Evolutionary conservation across 53 echinoderm and acorn worm genomes (phyloP).

Genomic region (Holothuria leucospilota): DNA sequence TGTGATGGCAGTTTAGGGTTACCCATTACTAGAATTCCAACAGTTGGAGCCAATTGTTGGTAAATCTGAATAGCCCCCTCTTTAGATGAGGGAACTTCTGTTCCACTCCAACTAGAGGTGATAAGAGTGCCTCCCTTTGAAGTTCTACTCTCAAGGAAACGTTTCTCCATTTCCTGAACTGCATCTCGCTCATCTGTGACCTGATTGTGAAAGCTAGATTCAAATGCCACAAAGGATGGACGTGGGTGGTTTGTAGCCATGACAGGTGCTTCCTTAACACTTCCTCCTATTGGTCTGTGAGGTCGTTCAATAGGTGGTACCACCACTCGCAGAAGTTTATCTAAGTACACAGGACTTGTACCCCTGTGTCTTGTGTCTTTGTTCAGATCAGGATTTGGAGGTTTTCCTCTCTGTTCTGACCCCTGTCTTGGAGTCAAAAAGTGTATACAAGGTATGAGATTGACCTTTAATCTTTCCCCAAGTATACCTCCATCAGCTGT

Average conservation of each 20-base stretch:
- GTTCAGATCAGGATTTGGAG: background rate
- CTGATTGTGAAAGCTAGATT: conserved; percentile 64
- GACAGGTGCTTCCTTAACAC: conserved; percentile 59
- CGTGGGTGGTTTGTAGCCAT: conserved; percentile 74
- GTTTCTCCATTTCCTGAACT: conserved; percentile 59
- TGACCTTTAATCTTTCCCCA: conserved; percentile 9
- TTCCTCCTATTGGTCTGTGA: conserved; percentile 61
- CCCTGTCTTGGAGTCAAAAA: background rate
- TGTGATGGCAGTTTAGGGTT: conserved; percentile 82
- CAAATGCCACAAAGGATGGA: conserved; percentile 82
- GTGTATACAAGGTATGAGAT: conserved; percentile 22
- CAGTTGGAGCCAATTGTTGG: conserved; percentile 54
- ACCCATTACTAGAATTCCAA: conserved; percentile 76
- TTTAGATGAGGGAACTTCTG: conserved; percentile 73
- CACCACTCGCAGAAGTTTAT: conserved; percentile 82
- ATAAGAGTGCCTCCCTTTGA: conserved; percentile 66
- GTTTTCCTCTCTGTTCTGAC: background rate
- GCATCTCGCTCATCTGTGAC: conserved; percentile 50
- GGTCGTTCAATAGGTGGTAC: conserved; percentile 77
- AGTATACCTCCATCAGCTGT: background rate
- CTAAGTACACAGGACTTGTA: conserved; percentile 77
- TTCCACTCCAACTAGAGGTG: conserved; percentile 81
- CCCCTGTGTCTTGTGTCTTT: background rate
- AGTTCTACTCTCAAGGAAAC: conserved; percentile 26
- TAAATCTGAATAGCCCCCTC: conserved; percentile 66